Evolutionary conservation across 1,140 invertebrate genomes (phyloP).

Genomic region (Steinernema khuongi): DNA sequence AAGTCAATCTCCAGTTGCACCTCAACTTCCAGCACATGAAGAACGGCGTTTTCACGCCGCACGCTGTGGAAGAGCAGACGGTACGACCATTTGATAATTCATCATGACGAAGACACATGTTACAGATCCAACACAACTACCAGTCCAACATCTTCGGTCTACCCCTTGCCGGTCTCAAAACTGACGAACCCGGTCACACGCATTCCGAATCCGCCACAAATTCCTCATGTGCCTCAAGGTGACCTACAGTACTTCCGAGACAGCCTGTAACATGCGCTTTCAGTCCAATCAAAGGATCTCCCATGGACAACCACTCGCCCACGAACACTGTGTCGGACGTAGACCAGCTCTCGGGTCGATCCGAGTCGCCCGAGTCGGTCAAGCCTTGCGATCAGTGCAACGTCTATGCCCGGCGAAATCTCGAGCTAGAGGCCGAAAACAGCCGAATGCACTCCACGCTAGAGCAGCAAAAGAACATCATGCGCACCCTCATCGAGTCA

Average conservation of each 20-base stretch:
- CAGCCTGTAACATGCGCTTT: slow-evolving; percentile 25
- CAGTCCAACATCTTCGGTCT: slow-evolving; percentile 1
- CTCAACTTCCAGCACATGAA: slow-evolving; percentile 31
- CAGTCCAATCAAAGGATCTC: slow-evolving; percentile 37
- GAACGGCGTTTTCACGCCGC: neutral
- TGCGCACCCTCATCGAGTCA: neutral
- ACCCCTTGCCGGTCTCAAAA: neutral
- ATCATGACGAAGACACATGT: no score
- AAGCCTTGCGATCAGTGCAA: slow-evolving; percentile 18
- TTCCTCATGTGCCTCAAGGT: slow-evolving; percentile 46
- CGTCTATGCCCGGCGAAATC: neutral
- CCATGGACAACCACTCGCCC: slow-evolving; percentile 25
- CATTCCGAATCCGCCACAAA: slow-evolving; percentile 23
- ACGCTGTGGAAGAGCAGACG: neutral
- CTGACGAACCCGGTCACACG: slow-evolving; percentile 31
- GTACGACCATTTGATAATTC: no score
- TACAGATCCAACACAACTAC: no score
- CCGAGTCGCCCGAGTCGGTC: neutral
- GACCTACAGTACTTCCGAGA: neutral
- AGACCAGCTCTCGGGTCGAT: neutral
- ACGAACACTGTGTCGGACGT: neutral
- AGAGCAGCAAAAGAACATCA: neutral
- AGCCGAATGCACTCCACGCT: neutral
- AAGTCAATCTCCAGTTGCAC: slow-evolving; percentile 28
- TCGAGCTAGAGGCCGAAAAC: slow-evolving; percentile 10